Conservation (phyloP, 1,140 invertebrate genomes). For the Leptinotarsa texana region DNA sequence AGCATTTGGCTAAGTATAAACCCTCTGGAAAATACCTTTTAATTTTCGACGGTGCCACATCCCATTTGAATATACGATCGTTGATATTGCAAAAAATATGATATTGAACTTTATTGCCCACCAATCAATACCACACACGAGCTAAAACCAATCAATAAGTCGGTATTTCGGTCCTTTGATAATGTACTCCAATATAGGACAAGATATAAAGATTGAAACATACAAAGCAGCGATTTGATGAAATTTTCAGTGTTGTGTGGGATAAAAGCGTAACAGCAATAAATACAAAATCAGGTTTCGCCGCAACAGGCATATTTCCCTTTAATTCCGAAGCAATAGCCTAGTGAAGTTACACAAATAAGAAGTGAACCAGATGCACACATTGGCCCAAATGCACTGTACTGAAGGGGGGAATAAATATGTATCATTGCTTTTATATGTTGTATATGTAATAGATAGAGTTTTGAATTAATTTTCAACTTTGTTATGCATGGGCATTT, state of each 20-base stretch:
- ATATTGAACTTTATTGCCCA: neutral
- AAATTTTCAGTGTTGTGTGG: constrained; percentile 26
- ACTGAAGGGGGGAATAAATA: too few species aligned
- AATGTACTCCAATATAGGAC: constrained; percentile 25
- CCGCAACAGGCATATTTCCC: constrained; percentile 37
- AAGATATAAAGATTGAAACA: neutral
- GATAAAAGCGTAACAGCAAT: constrained; percentile 17
- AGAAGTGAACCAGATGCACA: too few species aligned
- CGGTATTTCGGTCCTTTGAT: constrained; percentile 41
- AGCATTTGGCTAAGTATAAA: constrained; percentile 51
- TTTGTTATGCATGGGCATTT: too few species aligned
- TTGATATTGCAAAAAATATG: constrained; percentile 30
- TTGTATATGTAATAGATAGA: too few species aligned
- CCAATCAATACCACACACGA: constrained; percentile 52
- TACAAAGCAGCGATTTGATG: constrained; percentile 23
- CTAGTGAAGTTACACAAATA: neutral
- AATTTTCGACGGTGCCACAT: constrained; percentile 53
- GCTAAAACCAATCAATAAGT: constrained; percentile 55
- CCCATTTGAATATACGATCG: constrained; percentile 47
- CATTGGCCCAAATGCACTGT: too few species aligned
- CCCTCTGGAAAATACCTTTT: constrained; percentile 45
- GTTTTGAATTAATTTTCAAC: too few species aligned
- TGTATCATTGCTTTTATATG: too few species aligned
- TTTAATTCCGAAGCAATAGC: neutral
- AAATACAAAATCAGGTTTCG: constrained; percentile 36